Evolutionary conservation across 2,797 vertebrate species (phyloP).

Genomic region (Fistularia commersonii): DNA sequence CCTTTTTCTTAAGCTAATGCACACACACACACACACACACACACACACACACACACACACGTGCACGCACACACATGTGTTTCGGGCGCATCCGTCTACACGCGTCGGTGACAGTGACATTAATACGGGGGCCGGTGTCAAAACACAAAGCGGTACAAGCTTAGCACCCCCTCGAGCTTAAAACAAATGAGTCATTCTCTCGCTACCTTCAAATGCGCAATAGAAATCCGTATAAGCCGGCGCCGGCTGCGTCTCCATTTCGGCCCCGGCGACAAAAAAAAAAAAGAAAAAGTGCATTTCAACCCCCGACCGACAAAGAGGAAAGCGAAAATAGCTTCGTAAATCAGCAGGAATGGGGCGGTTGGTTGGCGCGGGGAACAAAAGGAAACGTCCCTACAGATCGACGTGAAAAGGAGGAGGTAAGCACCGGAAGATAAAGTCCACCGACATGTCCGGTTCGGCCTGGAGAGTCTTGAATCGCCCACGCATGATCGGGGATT

Average conservation of each 20-base stretch:
- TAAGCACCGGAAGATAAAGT: too few species aligned
- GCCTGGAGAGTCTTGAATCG: too few species aligned
- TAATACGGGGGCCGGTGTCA: conserved; percentile 51
- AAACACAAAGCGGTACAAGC: conserved; percentile 53
- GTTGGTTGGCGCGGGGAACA: conserved; percentile 12
- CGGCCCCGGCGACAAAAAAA: conserved; percentile 26
- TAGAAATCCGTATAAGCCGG: conserved; percentile 29
- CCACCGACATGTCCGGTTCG: too few species aligned
- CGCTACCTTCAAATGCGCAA: conserved; percentile 43
- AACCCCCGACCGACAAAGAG: background rate
- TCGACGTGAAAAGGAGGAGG: conserved; percentile 27
- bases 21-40: too few species aligned
- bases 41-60: too few species aligned
- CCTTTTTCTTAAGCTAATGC: too few species aligned
- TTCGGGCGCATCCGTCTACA: conserved; percentile 33
- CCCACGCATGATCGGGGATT: too few species aligned
- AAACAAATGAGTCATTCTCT: conserved; percentile 57
- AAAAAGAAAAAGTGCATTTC: conserved; percentile 4
- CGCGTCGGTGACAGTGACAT: conserved; percentile 41
- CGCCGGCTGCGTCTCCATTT: conserved; percentile 25
- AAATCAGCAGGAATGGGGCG: conserved; percentile 33
- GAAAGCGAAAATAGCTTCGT: conserved; percentile 22
- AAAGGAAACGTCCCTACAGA: conserved; percentile 33
- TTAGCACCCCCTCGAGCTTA: conserved; percentile 54
- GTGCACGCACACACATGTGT: too few species aligned